Percentiles rank a stretch among this genome's conserved stretches.
Evolutionary conservation across 2,113 vertebrate species (phyloP).

Genomic region (Turnix velox): DNA sequence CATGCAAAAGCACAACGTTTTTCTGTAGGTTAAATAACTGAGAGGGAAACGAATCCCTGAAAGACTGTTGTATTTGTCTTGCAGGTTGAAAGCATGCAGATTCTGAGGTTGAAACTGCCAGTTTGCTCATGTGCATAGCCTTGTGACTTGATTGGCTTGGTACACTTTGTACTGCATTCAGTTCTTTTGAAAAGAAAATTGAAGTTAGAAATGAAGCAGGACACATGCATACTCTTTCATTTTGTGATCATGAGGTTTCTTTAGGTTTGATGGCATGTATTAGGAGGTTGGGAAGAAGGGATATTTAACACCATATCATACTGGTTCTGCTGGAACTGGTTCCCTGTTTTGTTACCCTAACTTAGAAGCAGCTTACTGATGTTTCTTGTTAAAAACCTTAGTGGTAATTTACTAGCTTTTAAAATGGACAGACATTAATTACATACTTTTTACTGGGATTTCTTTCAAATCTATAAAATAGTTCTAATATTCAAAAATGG

Average conservation of each 20-base stretch:
- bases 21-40: not conserved
- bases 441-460: not conserved
- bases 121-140: not conserved
- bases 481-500: not conserved
- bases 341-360: not conserved
- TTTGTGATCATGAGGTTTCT: not conserved
- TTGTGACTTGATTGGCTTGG: not conserved
- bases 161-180: not conserved
- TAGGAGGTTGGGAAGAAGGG: accelerated
- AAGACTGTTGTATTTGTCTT: not conserved
- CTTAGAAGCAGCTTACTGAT: not conserved
- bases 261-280: no score
- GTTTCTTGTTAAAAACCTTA: not conserved
- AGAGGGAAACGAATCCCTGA: not conserved
- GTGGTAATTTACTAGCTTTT: not conserved
- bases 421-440: not conserved
- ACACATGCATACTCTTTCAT: not conserved
- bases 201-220: not conserved
- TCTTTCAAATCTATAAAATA: not conserved
- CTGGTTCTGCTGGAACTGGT: not conserved
- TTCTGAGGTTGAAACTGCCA: not conserved
- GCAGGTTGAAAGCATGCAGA: not conserved
- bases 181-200: not conserved
- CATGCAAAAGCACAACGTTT: not conserved
- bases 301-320: accelerated